phyloP scores from a whole-genome alignment of 2,113 vertebrate species.

The Atrichornis clamosus region DNA sequence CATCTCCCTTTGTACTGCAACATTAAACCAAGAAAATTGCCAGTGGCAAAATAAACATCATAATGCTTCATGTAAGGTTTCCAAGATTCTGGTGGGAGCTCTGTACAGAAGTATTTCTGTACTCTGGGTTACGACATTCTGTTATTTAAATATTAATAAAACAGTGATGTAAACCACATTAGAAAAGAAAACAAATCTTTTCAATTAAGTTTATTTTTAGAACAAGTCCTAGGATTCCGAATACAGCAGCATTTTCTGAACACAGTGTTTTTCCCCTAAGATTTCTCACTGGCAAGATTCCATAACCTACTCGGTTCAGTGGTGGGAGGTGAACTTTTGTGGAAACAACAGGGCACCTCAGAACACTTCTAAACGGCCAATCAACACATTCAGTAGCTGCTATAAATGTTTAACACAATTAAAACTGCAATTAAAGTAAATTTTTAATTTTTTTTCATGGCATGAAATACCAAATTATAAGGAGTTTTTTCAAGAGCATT shows the following conservation, averaged over 20 bases:
- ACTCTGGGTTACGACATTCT: conserved; percentile 1
- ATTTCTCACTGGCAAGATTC: conserved; percentile 39
- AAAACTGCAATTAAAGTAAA: background rate
- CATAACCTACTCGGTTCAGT: background rate
- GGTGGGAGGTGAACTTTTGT: conserved; percentile 34
- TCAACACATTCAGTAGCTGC: background rate
- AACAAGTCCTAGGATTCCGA: conserved; percentile 42
- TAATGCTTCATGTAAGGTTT: conserved; percentile 18
- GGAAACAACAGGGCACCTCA: background rate
- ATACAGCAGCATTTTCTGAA: conserved; percentile 53
- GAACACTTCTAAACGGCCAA: background rate
- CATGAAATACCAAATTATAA: background rate
- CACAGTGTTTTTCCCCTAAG: conserved; percentile 52
- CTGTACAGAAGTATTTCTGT: conserved; percentile 54
- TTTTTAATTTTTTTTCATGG: background rate
- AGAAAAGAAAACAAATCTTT: conserved; percentile 66
- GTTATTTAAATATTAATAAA: conserved; percentile 69
- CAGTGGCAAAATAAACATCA: conserved; percentile 44
- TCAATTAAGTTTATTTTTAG: conserved; percentile 69
- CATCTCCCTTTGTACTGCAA: conserved; percentile 1
- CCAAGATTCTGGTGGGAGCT: conserved; percentile 54
- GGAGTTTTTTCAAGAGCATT: background rate
- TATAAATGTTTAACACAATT: background rate
- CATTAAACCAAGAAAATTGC: conserved; percentile 34
- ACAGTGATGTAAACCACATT: conserved; percentile 59